These are phyloP conservation scores for Tridacna gigas DNA, from an alignment of 2,888 invertebrate genomes.

Conservation along the genomic window DNA sequence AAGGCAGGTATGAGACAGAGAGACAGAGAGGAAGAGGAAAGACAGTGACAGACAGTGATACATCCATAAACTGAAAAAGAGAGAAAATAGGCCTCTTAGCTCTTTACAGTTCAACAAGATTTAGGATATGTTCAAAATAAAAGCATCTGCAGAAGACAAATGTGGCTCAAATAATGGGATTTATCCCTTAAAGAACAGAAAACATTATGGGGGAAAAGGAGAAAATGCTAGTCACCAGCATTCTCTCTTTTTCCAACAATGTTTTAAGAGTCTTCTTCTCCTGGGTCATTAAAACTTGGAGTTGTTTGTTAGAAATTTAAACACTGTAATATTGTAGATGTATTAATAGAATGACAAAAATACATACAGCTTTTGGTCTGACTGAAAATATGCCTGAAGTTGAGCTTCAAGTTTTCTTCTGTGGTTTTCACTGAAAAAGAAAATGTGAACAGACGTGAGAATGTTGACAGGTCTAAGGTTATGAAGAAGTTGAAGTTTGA, in stretches of 20 bases:
- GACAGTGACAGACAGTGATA: too few species aligned
- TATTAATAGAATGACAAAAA: not conserved
- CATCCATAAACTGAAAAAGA: too few species aligned
- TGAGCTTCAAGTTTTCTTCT: conserved; percentile 79
- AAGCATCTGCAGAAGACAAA: not conserved
- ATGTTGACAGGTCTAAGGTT: not conserved
- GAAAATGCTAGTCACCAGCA: not conserved
- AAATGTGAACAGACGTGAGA: not conserved
- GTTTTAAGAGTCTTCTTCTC: not conserved
- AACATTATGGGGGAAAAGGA: not conserved
- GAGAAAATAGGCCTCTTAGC: too few species aligned
- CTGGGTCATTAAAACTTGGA: too few species aligned
- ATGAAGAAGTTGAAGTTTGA: too few species aligned
- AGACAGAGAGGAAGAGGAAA: too few species aligned
- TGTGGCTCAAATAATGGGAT: not conserved
- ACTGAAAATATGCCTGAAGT: conserved; percentile 75
- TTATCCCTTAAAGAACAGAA: not conserved
- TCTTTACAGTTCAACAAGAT: too few species aligned
- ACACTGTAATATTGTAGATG: not conserved
- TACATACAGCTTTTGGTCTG: conserved; percentile 81
- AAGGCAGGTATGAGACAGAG: too few species aligned
- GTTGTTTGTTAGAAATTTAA: not conserved
- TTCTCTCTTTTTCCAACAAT: not conserved
- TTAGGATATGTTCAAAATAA: too few species aligned
- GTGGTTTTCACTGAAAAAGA: conserved; percentile 77